These are phyloP conservation scores for Merluccius polli DNA, from an alignment of 2,797 vertebrate species.

Conservation along the genomic window DNA sequence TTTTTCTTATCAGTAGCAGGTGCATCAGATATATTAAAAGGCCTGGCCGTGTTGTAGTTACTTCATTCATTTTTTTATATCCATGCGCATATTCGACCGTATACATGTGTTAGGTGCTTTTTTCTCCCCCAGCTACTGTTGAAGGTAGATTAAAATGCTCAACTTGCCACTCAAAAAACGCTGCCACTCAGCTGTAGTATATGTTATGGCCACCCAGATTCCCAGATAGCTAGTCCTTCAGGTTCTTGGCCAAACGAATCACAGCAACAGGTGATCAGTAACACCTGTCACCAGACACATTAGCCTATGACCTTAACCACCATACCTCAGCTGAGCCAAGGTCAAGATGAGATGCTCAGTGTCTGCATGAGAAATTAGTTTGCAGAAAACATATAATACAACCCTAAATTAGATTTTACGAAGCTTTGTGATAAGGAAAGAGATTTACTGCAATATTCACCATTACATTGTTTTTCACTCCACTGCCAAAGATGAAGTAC, in stretches of 20 bases:
- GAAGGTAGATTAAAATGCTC: too few relatives aligned
- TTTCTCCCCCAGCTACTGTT: conserved; percentile 23
- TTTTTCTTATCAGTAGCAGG: conserved; percentile 22
- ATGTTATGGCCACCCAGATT: conserved; percentile 39
- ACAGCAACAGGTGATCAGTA: conserved; percentile 31
- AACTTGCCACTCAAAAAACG: too few relatives aligned
- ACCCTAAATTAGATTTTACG: not conserved
- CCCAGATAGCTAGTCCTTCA: conserved; percentile 31
- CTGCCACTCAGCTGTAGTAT: too few relatives aligned
- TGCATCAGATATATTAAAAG: not conserved
- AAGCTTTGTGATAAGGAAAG: not conserved
- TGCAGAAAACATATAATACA: conserved; percentile 10
- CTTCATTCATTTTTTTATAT: not conserved
- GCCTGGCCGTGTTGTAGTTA: not conserved
- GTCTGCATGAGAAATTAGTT: conserved; percentile 8
- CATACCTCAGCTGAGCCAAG: conserved; percentile 9
- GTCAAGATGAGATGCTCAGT: conserved; percentile 3
- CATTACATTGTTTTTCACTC: conserved; percentile 2
- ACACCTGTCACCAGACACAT: conserved; percentile 29
- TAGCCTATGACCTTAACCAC: conserved; percentile 12
- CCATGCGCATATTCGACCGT: too few relatives aligned
- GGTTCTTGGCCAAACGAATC: conserved; percentile 28
- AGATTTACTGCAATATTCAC: conserved; percentile 4
- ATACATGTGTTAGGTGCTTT: too few relatives aligned
- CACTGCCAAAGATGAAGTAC: conserved; percentile 2